Evolutionary conservation across 2,113 vertebrate species (phyloP).

Genomic region (Xyrauchen texanus): DNA sequence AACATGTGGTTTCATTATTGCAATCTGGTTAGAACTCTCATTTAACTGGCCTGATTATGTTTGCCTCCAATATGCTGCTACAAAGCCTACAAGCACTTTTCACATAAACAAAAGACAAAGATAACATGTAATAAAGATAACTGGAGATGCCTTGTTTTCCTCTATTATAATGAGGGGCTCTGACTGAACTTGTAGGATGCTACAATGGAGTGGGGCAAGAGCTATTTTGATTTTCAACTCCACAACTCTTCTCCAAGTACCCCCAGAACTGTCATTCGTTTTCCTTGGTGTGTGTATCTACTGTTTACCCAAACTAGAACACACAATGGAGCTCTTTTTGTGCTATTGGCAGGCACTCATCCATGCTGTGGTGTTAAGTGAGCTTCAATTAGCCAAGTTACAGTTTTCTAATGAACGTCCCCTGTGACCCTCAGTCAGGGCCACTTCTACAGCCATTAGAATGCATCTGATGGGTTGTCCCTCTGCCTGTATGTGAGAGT

Average conservation of each 20-base stretch:
- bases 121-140: conserved; percentile 6
- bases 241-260: conserved; percentile 17
- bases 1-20: no score
- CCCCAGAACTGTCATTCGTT: conserved; percentile 59
- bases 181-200: not conserved
- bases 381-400: conserved; percentile 65
- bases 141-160: not conserved
- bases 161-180: conserved; percentile 27
- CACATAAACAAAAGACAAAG: conserved; percentile 12
- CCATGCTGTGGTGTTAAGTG: conserved; percentile 55
- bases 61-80: conserved; percentile 1
- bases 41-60: no score
- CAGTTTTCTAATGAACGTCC: conserved; percentile 63
- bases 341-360: conserved; percentile 56
- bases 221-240: not conserved
- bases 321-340: conserved; percentile 60
- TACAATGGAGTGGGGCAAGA: not conserved
- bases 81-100: not conserved
- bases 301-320: conserved; percentile 65
- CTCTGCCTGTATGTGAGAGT: conserved; percentile 6
- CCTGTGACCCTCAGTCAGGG: conserved; percentile 63
- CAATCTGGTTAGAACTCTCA: no score
- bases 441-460: conserved; percentile 65
- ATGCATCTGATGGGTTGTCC: conserved; percentile 44
- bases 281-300: conserved; percentile 49